Evolutionary conservation across 2,113 vertebrate species (phyloP).

Genomic region (Callaeas wilsoni): DNA sequence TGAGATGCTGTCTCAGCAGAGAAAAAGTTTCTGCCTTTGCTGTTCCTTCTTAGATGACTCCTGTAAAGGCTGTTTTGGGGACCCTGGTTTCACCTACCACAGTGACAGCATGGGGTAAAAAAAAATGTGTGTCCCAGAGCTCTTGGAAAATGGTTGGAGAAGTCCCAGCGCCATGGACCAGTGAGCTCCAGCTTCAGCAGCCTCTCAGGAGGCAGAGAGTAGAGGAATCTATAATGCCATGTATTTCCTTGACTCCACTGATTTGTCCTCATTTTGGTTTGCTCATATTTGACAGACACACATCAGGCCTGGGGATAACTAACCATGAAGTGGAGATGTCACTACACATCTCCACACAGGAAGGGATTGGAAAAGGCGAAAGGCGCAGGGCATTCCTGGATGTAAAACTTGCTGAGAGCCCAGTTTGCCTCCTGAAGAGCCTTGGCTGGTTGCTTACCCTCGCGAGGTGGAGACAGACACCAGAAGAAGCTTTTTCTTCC

Average conservation of each 20-base stretch:
- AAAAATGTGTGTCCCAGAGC: neutral
- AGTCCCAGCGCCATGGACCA: neutral
- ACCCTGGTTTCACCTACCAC: neutral
- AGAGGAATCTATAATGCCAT: neutral
- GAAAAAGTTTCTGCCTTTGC: neutral
- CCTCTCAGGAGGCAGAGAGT: neutral
- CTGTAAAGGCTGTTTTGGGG: neutral
- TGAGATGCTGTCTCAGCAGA: neutral
- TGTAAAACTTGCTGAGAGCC: neutral
- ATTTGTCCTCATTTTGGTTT: neutral
- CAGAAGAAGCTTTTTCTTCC: neutral
- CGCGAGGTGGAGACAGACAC: neutral
- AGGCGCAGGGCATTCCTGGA: neutral
- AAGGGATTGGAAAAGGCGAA: neutral
- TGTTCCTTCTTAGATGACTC: neutral
- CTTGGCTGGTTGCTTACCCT: neutral
- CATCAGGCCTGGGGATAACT: neutral
- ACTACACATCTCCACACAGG: neutral
- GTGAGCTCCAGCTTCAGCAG: neutral
- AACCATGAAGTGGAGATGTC: neutral
- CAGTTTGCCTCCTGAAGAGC: neutral
- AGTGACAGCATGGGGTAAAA: neutral
- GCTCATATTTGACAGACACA: neutral
- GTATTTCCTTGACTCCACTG: neutral
- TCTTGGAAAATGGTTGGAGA: neutral